phyloP scores from a whole-genome alignment of 2,113 vertebrate genomes.

The Nicator chloris region DNA sequence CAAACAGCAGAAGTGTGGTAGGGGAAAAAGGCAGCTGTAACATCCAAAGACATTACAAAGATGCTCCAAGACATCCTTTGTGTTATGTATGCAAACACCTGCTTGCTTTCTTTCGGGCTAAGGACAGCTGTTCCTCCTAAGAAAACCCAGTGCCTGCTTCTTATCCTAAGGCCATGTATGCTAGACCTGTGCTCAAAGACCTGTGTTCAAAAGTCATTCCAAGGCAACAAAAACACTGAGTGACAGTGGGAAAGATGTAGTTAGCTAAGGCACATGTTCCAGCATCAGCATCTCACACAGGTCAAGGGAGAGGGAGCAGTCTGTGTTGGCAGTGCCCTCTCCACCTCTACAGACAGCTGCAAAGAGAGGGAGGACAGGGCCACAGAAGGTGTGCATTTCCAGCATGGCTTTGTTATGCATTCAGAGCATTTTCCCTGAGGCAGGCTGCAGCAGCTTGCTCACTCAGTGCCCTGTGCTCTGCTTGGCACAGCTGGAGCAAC shows the following conservation, averaged over 20 bases:
- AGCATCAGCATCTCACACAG: not conserved
- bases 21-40: not conserved
- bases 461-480: not conserved
- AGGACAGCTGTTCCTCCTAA: not conserved
- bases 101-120: not conserved
- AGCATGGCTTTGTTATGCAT: not conserved
- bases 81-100: not conserved
- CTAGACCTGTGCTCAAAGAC: not conserved
- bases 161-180: not conserved
- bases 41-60: not conserved
- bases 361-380: not conserved
- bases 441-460: not conserved
- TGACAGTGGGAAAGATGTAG: not conserved
- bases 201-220: not conserved
- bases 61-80: not conserved
- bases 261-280: not conserved
- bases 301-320: not conserved
- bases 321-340: not conserved
- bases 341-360: not conserved
- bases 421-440: not conserved
- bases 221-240: not conserved
- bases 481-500: not conserved
- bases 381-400: not conserved
- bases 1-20: not conserved
- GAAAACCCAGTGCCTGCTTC: not conserved